Percentiles rank a stretch among this genome's conserved stretches.
Evolutionary conservation across 2,797 vertebrate species (phyloP).

Genomic region (Myotis vivesi): DNA sequence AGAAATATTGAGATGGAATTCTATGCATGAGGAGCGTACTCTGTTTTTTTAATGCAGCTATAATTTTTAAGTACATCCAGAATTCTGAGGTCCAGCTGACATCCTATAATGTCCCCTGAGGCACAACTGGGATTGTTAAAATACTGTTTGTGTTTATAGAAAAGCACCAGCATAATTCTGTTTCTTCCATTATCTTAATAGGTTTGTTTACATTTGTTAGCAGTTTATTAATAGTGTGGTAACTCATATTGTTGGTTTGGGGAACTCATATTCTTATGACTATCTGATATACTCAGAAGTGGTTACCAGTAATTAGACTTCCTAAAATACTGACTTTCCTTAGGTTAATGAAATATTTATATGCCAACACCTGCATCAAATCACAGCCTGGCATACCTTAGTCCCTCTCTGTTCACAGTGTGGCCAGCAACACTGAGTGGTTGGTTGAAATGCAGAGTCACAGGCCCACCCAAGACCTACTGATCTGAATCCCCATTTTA

Average conservation of each 20-base stretch:
- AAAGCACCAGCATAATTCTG: not conserved
- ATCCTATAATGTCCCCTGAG: not conserved
- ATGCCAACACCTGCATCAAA: not conserved
- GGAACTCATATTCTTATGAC: constrained; percentile 3
- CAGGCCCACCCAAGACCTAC: not conserved
- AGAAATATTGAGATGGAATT: constrained; percentile 11
- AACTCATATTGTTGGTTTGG: not conserved
- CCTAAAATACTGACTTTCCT: not conserved
- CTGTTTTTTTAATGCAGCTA: not conserved
- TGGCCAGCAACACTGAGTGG: not conserved
- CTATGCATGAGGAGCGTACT: not conserved
- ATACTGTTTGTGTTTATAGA: not conserved
- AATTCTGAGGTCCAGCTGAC: not conserved
- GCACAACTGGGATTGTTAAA: not conserved
- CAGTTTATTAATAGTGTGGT: constrained; percentile 19
- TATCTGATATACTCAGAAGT: not conserved
- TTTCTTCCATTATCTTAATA: constrained; percentile 19
- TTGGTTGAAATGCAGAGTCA: not conserved
- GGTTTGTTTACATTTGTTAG: constrained; percentile 32
- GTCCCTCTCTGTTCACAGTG: not conserved
- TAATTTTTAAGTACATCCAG: not conserved
- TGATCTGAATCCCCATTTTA: not conserved
- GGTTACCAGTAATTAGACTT: not conserved
- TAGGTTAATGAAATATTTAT: constrained; percentile 27
- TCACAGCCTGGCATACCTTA: not conserved